Evolutionary conservation across 1,140 invertebrate genomes (phyloP).

Genomic region (Aphis gossypii): DNA sequence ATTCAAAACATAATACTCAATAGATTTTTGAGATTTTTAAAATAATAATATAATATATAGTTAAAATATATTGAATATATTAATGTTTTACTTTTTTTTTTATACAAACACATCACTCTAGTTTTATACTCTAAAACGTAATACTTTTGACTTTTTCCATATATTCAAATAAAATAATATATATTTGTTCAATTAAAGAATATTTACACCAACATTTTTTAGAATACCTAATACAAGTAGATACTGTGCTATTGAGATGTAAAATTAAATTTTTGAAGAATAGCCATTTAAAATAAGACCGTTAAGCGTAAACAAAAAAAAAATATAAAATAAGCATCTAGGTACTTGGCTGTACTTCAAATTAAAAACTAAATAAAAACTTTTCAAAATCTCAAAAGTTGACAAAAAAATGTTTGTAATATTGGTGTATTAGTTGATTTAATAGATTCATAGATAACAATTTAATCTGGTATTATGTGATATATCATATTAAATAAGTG

Average conservation of each 20-base stretch:
- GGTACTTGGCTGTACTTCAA: neutral
- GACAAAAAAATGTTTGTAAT: too few species aligned
- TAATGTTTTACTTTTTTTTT: neutral
- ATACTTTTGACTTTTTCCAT: neutral
- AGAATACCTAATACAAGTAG: neutral
- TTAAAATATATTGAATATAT: too few species aligned
- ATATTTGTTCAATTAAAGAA: neutral
- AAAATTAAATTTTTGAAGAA: neutral
- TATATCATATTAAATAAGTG: too few species aligned
- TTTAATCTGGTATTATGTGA: too few species aligned
- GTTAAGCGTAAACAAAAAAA: neutral
- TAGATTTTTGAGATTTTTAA: too few species aligned
- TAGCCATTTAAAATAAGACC: neutral
- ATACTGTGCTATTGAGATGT: neutral
- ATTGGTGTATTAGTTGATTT: too few species aligned
- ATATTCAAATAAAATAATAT: too few species aligned
- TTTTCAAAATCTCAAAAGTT: too few species aligned
- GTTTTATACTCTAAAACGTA: neutral
- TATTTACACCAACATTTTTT: neutral
- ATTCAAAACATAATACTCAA: too few species aligned
- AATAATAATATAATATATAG: too few species aligned
- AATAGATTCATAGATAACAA: too few species aligned
- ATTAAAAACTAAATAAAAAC: too few species aligned
- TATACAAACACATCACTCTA: neutral
- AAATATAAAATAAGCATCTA: neutral